Evolutionary conservation across 2,797 vertebrate species (phyloP), one percentile per base, ranked within the genome.

Genomic region (Pipistrellus pygmaeus): DNA sequence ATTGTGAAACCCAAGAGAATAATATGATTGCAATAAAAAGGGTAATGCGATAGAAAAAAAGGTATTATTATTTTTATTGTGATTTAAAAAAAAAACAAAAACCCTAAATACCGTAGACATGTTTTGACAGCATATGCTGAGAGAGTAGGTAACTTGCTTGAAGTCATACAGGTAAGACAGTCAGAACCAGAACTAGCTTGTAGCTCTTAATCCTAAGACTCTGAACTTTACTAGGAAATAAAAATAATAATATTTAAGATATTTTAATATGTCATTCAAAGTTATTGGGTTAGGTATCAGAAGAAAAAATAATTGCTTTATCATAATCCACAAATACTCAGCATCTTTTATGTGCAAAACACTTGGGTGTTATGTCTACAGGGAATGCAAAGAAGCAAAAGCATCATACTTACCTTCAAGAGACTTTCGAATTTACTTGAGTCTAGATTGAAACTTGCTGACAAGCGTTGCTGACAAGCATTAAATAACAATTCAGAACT

Each of bases 271-370:
- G 80, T 85, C 57, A 77, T 80, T 91, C 41, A 73, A 35, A 82
- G 30, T 60, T 48, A 80, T 13, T 85, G 64, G 53, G 48, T 78
- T 95, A 71, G 35, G 35, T 80, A 62, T 18, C 44, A 76, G 73
- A 90, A 93, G 32, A 73, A 93, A 94, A 92, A 90, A 41, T 41
- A 68, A 75, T 90, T 53, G 53, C 30, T 83, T 88, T 88, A 30
- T 86, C 55, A 27, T 51, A 71, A 46, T 76, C 46, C 64, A 35
- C 57, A 88, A 46, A 32, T 85, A 90, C 83, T 93, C 18, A n/a
- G 20, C 41, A 80, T 81, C n/a, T 85, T 80, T 75, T 89, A 35
- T 69, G 10, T 90, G 48, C 38, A 66, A n/a, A 85, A 78, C 27
- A 41, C 25, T 71, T 82, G 81, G 48, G 32, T 83, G 41, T 88